Evolutionary conservation across 2,888 invertebrate species (phyloP).

Genomic region (Priapulus caudatus): DNA sequence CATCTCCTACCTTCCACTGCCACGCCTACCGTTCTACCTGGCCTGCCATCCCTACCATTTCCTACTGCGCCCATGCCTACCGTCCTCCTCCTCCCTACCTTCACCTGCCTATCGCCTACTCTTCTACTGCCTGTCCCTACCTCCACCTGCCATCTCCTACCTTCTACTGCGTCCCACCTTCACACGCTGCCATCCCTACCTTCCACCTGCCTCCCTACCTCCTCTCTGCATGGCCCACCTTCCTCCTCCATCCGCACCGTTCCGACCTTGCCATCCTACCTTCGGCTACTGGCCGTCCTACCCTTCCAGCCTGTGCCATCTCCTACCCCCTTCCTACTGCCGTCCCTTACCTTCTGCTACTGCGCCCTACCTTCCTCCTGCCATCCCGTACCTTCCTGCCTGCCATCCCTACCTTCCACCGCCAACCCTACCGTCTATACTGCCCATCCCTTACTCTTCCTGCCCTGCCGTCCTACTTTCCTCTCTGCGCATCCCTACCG

Average conservation of each 20-base stretch:
- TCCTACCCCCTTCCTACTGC: no score
- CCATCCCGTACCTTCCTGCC: background rate
- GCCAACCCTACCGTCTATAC: no score
- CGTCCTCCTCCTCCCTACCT: no score
- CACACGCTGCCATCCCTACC: background rate
- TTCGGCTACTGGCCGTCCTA: background rate
- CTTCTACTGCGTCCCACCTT: background rate
- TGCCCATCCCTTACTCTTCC: no score
- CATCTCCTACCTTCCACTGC: no score
- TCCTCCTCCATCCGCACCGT: background rate
- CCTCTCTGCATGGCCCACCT: background rate
- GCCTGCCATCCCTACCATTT: no score
- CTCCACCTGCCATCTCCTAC: background rate
- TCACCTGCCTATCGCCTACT: background rate
- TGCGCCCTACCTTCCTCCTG: background rate
- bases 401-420: background rate
- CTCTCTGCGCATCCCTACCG: no score
- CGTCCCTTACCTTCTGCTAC: background rate
- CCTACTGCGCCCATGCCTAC: no score
- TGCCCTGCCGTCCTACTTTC: no score
- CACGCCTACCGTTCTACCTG: no score
- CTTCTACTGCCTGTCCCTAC: background rate
- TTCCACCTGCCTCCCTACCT: background rate
- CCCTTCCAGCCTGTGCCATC: no score
- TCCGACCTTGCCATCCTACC: background rate